A percentile compares a stretch with the other conserved stretches of the same genome.
phyloP scores from a whole-genome alignment of 2,797 vertebrate species.

The Eospalax fontanierii region DNA sequence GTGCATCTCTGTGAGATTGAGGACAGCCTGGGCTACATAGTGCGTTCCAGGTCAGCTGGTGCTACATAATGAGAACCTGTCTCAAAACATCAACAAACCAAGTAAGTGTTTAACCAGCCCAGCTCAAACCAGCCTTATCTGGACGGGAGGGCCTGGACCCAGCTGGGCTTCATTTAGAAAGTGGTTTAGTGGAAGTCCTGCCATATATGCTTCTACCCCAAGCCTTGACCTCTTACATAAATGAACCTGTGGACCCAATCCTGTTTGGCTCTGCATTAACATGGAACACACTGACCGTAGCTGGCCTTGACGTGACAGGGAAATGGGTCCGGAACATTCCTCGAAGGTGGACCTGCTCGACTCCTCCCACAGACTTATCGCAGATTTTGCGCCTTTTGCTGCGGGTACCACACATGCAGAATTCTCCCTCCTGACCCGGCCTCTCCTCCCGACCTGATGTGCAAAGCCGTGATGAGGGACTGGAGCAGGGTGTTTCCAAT shows the following conservation, averaged over 20 bases:
- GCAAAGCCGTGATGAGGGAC: not conserved
- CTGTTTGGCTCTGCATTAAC: not conserved
- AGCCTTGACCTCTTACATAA: not conserved
- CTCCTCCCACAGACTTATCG: not conserved
- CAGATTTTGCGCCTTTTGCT: too few relatives aligned
- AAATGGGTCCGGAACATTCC: not conserved
- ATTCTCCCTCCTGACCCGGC: not conserved
- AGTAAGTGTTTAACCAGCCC: not conserved
- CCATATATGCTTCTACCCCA: not conserved
- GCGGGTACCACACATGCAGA: not conserved
- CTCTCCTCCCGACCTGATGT: not conserved
- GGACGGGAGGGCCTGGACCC: not conserved
- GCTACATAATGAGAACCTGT: not conserved
- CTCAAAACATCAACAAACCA: not conserved
- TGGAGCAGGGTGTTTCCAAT: not conserved
- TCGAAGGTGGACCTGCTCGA: not conserved
- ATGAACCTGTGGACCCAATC: not conserved
- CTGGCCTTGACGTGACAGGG: not conserved
- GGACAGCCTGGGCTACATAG: not conserved
- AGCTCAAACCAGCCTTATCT: not conserved
- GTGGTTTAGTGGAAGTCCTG: not conserved
- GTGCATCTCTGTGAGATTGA: not conserved
- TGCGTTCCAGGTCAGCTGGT: not conserved
- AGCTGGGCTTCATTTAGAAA: not conserved
- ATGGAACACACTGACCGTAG: not conserved